Percentiles rank a stretch among this genome's conserved stretches.
These are phyloP conservation scores for Neoarius graeffei DNA, from an alignment of 2,113 vertebrate species.

Conservation along the genomic window DNA sequence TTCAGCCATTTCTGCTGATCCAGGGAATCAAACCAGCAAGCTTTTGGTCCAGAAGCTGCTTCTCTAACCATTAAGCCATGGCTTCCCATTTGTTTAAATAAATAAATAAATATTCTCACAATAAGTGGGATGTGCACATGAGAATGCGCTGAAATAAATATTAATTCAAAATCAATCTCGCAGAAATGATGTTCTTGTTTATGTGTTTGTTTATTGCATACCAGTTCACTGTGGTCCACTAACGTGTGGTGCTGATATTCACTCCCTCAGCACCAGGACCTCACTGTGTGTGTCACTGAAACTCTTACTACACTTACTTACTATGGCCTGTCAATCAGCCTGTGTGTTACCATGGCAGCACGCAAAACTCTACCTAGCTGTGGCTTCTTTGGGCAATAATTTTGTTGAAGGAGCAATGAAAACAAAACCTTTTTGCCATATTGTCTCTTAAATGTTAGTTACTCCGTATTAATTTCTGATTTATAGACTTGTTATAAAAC, in stretches of 20 bases:
- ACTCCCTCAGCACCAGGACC: background rate
- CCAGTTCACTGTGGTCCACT: background rate
- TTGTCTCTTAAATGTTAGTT: background rate
- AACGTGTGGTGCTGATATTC: background rate
- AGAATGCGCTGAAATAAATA: background rate
- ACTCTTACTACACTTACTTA: background rate
- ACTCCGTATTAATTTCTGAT: background rate
- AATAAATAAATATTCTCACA: too few species aligned
- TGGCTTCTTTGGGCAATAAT: too few species aligned
- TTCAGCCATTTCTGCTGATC: too few species aligned
- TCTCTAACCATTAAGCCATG: too few species aligned
- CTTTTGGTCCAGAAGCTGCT: too few species aligned
- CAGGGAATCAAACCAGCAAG: too few species aligned
- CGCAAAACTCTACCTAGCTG: too few species aligned
- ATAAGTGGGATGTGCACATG: background rate
- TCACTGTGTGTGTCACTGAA: background rate
- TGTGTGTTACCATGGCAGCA: too few species aligned
- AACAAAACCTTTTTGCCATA: background rate
- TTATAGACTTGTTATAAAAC: background rate
- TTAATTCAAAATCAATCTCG: background rate
- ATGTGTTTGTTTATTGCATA: background rate
- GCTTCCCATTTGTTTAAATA: too few species aligned
- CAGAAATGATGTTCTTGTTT: background rate
- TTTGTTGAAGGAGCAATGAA: background rate
- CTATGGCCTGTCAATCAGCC: too few species aligned